These are phyloP conservation scores for Coluber constrictor DNA, from an alignment of 2,797 vertebrate genomes.

Conservation along the genomic window DNA sequence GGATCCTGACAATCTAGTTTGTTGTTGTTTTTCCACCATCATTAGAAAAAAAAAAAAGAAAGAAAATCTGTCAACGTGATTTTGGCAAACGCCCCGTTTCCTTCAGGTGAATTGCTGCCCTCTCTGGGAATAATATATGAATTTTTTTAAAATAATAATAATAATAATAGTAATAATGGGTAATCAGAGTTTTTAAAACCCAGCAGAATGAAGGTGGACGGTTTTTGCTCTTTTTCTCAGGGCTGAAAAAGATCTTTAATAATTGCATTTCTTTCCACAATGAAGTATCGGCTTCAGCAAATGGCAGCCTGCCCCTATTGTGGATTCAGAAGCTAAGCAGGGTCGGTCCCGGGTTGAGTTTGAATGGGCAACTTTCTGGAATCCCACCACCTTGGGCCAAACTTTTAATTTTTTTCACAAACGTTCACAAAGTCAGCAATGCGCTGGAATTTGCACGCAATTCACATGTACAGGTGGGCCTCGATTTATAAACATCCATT, in stretches of 20 bases:
- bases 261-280: no score
- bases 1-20: background rate
- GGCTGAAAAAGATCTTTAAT: background rate
- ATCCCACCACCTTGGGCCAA: background rate
- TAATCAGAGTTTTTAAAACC: background rate
- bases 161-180: background rate
- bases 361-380: background rate
- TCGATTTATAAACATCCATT: no score
- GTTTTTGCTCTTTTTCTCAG: background rate
- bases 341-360: background rate
- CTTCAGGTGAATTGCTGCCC: background rate
- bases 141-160: background rate
- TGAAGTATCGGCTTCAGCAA: background rate
- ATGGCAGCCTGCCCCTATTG: background rate
- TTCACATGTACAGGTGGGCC: no score
- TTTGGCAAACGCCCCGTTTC: background rate
- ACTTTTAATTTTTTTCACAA: no score
- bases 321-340: background rate
- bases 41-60: background rate
- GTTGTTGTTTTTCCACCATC: background rate
- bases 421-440: no score
- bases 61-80: background rate
- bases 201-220: no score
- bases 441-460: no score
- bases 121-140: background rate